A percentile compares a stretch with the other conserved stretches of the same genome.
Evolutionary conservation across 2,113 vertebrate genomes (phyloP).

Genomic region (Formicarius rufipectus): DNA sequence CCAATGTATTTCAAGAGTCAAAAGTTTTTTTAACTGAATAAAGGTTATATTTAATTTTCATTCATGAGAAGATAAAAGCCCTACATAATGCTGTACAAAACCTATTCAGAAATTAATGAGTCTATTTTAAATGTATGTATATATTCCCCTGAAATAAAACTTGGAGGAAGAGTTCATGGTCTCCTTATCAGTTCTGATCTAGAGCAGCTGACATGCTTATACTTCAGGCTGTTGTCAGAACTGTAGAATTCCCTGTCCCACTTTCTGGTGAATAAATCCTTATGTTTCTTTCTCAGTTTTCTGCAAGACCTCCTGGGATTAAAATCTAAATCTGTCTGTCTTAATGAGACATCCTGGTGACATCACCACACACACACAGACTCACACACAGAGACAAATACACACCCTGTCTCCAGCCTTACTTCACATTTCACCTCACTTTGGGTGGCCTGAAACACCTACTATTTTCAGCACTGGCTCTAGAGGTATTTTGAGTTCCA

Average conservation of each 20-base stretch:
- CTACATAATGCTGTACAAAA: not conserved
- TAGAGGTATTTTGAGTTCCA: not conserved
- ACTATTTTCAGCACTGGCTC: not conserved
- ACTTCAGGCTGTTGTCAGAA: not conserved
- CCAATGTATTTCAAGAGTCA: not conserved
- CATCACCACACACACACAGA: not conserved
- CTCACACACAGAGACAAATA: too few species aligned
- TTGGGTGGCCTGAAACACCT: not conserved
- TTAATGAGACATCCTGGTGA: not conserved
- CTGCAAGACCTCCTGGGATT: not conserved
- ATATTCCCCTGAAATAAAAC: not conserved
- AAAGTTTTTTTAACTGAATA: not conserved
- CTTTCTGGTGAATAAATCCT: slow-evolving; percentile 9
- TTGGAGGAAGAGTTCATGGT: not conserved
- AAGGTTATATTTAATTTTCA: not conserved
- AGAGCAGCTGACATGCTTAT: not conserved
- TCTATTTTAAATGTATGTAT: not conserved
- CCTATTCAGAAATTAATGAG: not conserved
- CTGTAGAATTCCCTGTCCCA: slow-evolving; percentile 10
- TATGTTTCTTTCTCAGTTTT: not conserved
- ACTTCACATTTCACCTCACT: not conserved
- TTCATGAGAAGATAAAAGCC: not conserved
- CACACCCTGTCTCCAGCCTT: not conserved
- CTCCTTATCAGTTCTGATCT: not conserved
- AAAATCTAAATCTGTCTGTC: not conserved